Conservation (phyloP, 2,888 invertebrate species). For the Leptura quadrifasciata region DNA sequence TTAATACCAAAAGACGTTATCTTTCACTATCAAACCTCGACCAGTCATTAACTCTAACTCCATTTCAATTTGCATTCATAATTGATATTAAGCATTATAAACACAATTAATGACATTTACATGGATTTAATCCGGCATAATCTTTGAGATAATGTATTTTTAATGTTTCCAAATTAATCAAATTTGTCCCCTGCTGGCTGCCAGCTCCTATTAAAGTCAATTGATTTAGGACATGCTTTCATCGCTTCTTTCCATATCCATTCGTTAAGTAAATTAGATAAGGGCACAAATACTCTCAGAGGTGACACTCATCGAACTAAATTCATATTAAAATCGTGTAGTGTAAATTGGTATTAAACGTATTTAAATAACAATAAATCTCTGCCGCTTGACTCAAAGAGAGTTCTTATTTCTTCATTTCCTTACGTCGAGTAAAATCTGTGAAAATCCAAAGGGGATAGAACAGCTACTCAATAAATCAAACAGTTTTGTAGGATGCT, state of each 20-base stretch:
- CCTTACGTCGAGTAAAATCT: neutral
- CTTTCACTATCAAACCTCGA: neutral
- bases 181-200: conserved; percentile 24
- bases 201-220: conserved; percentile 15
- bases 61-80: neutral
- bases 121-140: conserved; percentile 19
- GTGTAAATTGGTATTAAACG: neutral
- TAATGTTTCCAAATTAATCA: conserved; percentile 19
- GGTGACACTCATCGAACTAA: neutral
- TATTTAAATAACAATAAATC: conserved; percentile 4
- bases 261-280: conserved; percentile 9
- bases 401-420: neutral
- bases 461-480: conserved; percentile 28
- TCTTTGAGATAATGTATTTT: conserved; percentile 12
- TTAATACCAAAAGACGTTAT: neutral
- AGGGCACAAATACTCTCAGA: neutral
- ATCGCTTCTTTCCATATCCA: conserved; percentile 1
- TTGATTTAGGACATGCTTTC: conserved; percentile 28
- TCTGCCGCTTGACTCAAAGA: neutral
- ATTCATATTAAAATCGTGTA: neutral
- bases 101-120: conserved; percentile 6
- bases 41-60: neutral
- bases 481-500: neutral
- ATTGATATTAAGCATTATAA: conserved; percentile 17
- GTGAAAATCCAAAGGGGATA: neutral